Conservation (phyloP, 2,888 invertebrate genomes). For the Tetragonisca angustula region DNA sequence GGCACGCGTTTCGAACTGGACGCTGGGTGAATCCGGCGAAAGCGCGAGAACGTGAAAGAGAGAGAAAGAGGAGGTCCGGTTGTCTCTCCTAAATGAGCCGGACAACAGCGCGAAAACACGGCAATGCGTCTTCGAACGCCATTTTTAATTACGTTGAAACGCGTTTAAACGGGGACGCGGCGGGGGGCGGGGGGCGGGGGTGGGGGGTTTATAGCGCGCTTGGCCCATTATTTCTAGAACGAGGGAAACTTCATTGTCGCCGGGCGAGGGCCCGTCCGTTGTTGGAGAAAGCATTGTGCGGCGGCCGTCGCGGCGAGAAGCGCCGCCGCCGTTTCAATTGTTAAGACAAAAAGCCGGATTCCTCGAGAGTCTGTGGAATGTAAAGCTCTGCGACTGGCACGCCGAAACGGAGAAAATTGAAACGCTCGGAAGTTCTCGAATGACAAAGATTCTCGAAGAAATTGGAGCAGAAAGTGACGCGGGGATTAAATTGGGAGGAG, state of each 20-base stretch:
- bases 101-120: neutral
- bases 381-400: conserved; percentile 55
- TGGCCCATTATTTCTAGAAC: conserved; percentile 49
- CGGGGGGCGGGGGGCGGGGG: neutral
- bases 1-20: neutral
- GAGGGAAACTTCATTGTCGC: conserved; percentile 54
- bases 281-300: conserved; percentile 33
- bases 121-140: conserved; percentile 22
- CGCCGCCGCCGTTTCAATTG: conserved; percentile 57
- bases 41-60: neutral
- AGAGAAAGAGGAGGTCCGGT: no score
- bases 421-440: conserved; percentile 53
- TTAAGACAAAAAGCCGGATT: conserved; percentile 58
- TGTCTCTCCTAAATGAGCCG: neutral
- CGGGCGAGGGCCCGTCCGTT: conserved; percentile 22
- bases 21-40: no score
- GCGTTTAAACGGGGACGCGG: conserved; percentile 23
- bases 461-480: conserved; percentile 64
- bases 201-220: conserved; percentile 29
- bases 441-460: conserved; percentile 63
- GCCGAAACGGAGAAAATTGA: conserved; percentile 59
- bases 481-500: conserved; percentile 32
- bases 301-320: conserved; percentile 18
- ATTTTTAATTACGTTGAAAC: conserved; percentile 58
- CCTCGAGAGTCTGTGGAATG: conserved; percentile 49